phyloP scores from a whole-genome alignment of 2,797 vertebrate species.

The Gila robusta region DNA sequence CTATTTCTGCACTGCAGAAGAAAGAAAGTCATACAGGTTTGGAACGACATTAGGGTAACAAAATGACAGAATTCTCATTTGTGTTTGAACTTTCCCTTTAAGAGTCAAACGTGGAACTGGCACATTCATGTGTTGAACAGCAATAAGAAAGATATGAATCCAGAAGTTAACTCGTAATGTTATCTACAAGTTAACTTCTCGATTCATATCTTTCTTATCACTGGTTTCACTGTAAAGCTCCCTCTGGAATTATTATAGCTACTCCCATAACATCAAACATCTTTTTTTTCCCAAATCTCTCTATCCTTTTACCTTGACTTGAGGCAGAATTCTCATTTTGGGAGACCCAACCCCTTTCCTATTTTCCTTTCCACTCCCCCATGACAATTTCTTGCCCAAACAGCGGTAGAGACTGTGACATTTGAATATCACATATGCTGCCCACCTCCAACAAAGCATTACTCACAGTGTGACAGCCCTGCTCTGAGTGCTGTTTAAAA shows the following conservation, averaged over 20 bases:
- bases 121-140: neutral
- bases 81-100: neutral
- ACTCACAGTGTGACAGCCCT: slow-evolving; percentile 79
- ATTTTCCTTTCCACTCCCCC: slow-evolving; percentile 57
- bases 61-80: neutral
- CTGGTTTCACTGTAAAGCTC: neutral
- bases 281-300: slow-evolving; percentile 6
- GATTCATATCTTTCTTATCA: too few relatives aligned
- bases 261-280: slow-evolving; percentile 45
- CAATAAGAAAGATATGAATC: neutral
- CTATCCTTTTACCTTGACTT: neutral
- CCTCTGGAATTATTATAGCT: slow-evolving; percentile 61
- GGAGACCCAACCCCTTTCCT: slow-evolving; percentile 37
- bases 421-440: slow-evolving; percentile 76
- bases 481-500: slow-evolving; percentile 74
- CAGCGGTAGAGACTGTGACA: slow-evolving; percentile 61
- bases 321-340: slow-evolving; percentile 13
- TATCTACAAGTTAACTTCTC: too few relatives aligned
- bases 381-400: slow-evolving; percentile 62
- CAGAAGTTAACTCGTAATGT: neutral
- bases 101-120: neutral
- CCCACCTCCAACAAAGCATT: slow-evolving; percentile 79
- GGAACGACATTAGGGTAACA: neutral
- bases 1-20: neutral
- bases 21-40: neutral